Evolutionary conservation across 2,797 vertebrate species (phyloP), one percentile per base, ranked within the genome.

Genomic region (Falco naumanni): DNA sequence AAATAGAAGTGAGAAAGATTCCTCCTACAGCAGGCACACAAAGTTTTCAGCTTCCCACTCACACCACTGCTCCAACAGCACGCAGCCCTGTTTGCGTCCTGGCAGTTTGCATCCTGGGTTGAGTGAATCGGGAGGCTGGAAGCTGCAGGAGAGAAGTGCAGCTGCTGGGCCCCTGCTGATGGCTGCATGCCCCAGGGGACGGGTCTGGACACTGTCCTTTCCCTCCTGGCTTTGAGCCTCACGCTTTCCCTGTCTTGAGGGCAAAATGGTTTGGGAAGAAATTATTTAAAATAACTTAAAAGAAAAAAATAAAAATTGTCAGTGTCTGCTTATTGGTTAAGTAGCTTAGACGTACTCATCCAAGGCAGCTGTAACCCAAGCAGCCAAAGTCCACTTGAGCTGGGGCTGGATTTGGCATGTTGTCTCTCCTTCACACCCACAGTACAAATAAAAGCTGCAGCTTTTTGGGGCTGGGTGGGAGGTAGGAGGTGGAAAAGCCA

Each of bases 1-100:
- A 97, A 96, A 96, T 92, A 96, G 95, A 97, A 92, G 94, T 92
- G 96, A 96, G 96, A 97, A 94, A 88, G 87, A 96, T 92, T 97
- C 96, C 95, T 97, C 96, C 96, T 93, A 95, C 96, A 96, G 79
- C 72, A 93, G 84, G 81, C 96, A 95, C 81, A 83, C 81, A 51
- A 89, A 95, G 90, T 96, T 95, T 95, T 97, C 92, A 91, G 96
- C 95, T 95, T 96, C 96, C 95, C 87, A 96, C 94, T 96, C 93
- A 61, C 37, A 45, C 92, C 82, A 88, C 54, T 92, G 91, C 84
- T 96, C 51, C 86, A 95, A 88, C 79, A 96, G 93, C 79, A 37
- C 25, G 76, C 87, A 89, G 79, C 72, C 47, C 50, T 59, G 50
- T 78, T 85, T 87, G 84, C 84, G 74, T 92, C 53, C 37, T 84